Percentiles rank a stretch among this genome's conserved stretches.
Evolutionary conservation across 2,888 invertebrate genomes (phyloP).

Genomic region (Drosophila emarginata): DNA sequence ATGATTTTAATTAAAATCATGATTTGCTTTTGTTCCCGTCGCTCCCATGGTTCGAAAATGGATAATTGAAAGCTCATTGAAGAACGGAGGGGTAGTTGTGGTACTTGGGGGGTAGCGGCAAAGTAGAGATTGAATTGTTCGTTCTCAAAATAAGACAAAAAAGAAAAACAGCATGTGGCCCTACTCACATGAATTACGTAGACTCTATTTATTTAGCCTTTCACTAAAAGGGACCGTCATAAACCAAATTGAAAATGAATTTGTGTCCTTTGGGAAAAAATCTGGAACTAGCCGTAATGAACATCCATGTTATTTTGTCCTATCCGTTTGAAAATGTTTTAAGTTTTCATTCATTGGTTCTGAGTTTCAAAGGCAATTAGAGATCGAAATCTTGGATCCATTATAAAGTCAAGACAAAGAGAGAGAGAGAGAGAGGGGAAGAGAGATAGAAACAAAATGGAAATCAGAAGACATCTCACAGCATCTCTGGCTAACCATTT

Average conservation of each 20-base stretch:
- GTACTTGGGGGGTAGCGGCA: too few species aligned
- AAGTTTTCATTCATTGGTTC: too few species aligned
- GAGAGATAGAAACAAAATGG: too few species aligned
- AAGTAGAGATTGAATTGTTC: conserved; percentile 14
- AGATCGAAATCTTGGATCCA: neutral
- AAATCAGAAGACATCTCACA: too few species aligned
- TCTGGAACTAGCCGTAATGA: too few species aligned
- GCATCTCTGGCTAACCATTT: neutral
- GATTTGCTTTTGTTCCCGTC: conserved; percentile 26
- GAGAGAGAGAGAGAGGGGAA: neutral
- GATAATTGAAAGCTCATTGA: conserved; percentile 41
- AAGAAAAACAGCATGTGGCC: conserved; percentile 16
- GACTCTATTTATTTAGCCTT: neutral
- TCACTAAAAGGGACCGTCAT: neutral
- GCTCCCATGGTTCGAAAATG: conserved; percentile 21
- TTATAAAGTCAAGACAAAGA: neutral
- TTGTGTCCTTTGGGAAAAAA: neutral
- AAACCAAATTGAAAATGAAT: neutral
- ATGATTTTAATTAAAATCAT: conserved; percentile 66
- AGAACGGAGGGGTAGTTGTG: conserved; percentile 15
- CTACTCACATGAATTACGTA: conserved; percentile 14
- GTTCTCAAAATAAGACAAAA: neutral
- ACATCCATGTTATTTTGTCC: too few species aligned
- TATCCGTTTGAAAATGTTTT: too few species aligned
- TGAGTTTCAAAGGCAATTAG: too few species aligned